Base-by-base conservation (phyloP, 2,797 vertebrate genomes). In the Vireo griseus region DNA sequence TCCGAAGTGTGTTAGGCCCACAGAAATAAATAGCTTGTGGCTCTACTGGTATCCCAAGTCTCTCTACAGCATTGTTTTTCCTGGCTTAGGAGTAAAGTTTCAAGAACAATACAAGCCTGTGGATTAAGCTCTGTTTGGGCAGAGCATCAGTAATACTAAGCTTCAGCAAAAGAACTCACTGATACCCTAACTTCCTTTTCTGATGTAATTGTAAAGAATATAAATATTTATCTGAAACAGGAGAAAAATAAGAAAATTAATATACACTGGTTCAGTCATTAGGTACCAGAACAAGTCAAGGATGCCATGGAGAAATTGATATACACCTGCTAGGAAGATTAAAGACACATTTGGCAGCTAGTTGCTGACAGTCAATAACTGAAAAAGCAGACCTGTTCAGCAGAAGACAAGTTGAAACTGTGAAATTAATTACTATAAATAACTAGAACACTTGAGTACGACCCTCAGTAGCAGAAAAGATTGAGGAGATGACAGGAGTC, bases 351-450 rank as follows among this genome's bases (percentile, higher is more conserved):
- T 22, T 92, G 69, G 58, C 82, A 84, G 79, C 39, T 10, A 10
- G 47, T 1, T 1, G 58, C 87, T 83, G 66, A 86, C 40, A 82
- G 77, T 59, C 28, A 2, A 25, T 86, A 94, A 90, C 65, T 84
- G 58, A 69, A 75, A 92, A 96, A 88, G 69, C 82, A 91, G 85
- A 91, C 72, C 91, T 94, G 68, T 83, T 77, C 37, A 44, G 66
- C 61, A 92, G 58, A 55, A 91, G 50, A 87, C 2, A 1, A 84
- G 59, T 12, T 86, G 69, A 90, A 96, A 91, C 82, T 86, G 83
- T 79, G 79, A 94, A 88, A 94, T 87, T 95, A 90, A 93, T 90
- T 87, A 76, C 86, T 93, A 93, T 91, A 93, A 93, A 95, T 95
- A 96, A 65, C 54, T 57, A 44, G 87, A 88, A 94, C 91, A 88